Percentiles rank a stretch among this genome's conserved stretches.
phyloP scores from a whole-genome alignment of 2,113 vertebrate genomes.

The Cololabis saira region DNA sequence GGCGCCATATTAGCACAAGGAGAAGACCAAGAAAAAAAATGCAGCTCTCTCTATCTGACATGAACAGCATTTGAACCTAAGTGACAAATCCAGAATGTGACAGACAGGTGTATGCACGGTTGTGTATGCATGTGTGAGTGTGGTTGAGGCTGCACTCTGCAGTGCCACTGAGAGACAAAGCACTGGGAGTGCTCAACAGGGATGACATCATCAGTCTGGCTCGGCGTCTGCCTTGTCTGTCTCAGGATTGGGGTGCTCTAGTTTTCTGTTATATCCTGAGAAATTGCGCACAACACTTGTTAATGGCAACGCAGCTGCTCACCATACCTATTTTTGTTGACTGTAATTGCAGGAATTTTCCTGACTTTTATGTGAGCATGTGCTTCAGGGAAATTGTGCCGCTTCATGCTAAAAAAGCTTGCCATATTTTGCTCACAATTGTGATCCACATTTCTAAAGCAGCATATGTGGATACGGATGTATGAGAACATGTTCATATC shows the following conservation, averaged over 20 bases:
- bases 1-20: slow-evolving; percentile 49
- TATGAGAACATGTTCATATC: slow-evolving; percentile 18
- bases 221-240: slow-evolving; percentile 74
- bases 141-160: slow-evolving; percentile 71
- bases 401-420: background rate
- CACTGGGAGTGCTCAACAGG: slow-evolving; percentile 72
- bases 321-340: slow-evolving; percentile 10
- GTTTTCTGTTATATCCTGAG: slow-evolving; percentile 28
- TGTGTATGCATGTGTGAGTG: slow-evolving; percentile 30
- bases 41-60: background rate
- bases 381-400: slow-evolving; percentile 8
- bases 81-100: slow-evolving; percentile 58
- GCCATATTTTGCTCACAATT: too few species aligned
- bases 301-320: slow-evolving; percentile 17
- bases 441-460: background rate
- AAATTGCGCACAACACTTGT: slow-evolving; percentile 23
- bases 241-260: slow-evolving; percentile 60
- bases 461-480: slow-evolving; percentile 11
- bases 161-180: slow-evolving; percentile 80
- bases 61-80: slow-evolving; percentile 31
- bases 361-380: background rate
- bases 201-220: slow-evolving; percentile 82
- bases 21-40: slow-evolving; percentile 21
- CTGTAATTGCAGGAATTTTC: background rate
- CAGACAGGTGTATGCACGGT: slow-evolving; percentile 57